A percentile compares a stretch with the other conserved stretches of the same genome.
These are phyloP conservation scores for Cerastoderma edule DNA, from an alignment of 2,888 invertebrate genomes.

Conservation along the genomic window DNA sequence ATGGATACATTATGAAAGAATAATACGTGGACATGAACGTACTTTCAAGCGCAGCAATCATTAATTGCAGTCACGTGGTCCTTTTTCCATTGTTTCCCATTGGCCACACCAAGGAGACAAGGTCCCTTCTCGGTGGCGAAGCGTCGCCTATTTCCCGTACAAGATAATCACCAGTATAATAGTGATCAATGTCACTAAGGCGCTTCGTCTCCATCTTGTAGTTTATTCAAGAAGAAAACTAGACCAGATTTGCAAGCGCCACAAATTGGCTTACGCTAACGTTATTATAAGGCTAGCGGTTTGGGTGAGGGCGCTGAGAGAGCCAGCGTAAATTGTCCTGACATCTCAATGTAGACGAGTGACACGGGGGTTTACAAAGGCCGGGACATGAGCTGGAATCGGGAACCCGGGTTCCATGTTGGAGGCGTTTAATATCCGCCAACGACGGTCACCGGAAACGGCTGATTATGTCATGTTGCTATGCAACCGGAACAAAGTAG, in stretches of 20 bases:
- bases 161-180: constrained; percentile 61
- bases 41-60: too few relatives aligned
- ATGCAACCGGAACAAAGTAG: constrained; percentile 5
- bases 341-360: constrained; percentile 52
- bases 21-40: too few relatives aligned
- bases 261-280: constrained; percentile 64
- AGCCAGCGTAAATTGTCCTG: constrained; percentile 56
- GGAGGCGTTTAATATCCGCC: constrained; percentile 46
- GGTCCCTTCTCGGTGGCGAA: neutral
- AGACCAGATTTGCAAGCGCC: constrained; percentile 53
- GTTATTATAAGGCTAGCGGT: constrained; percentile 58
- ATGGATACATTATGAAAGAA: too few relatives aligned
- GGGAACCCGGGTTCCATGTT: constrained; percentile 33
- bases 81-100: too few relatives aligned
- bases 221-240: constrained; percentile 61
- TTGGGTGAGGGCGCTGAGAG: constrained; percentile 38
- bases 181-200: constrained; percentile 62
- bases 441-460: constrained; percentile 19
- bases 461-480: constrained; percentile 12
- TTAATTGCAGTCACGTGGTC: too few relatives aligned
- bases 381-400: constrained; percentile 44
- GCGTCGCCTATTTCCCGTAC: constrained; percentile 56
- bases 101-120: neutral
- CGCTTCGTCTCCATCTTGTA: constrained; percentile 52
- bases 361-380: constrained; percentile 49